Conservation (phyloP, 2,797 vertebrate genomes). For the Sebastes cheni region DNA sequence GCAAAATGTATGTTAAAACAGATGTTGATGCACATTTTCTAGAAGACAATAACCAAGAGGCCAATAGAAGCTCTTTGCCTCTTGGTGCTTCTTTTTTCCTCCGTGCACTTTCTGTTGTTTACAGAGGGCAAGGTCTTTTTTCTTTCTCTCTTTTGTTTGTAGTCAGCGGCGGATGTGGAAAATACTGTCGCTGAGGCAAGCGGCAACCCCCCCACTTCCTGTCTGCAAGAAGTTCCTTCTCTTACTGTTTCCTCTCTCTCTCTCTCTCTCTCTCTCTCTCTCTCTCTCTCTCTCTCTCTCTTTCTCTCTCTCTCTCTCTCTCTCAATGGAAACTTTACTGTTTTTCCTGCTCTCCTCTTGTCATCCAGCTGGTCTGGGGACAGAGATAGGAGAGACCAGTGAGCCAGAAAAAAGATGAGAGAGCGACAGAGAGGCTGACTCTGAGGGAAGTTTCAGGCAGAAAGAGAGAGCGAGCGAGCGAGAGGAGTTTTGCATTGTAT, state of each 20-base stretch:
- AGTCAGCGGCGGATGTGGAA: conserved; percentile 83
- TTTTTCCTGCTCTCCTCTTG: conserved; percentile 53
- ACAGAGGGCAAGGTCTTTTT: conserved; percentile 66
- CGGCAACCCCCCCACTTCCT: conserved; percentile 89
- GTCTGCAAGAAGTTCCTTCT: conserved; percentile 91
- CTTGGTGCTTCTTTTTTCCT: conserved; percentile 7
- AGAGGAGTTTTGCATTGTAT: neutral
- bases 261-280: conserved; percentile 42
- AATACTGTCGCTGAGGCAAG: conserved; percentile 84
- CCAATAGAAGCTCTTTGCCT: conserved; percentile 16
- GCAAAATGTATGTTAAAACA: neutral
- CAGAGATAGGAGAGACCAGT: conserved; percentile 53
- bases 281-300: conserved; percentile 18
- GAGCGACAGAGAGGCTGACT: neutral
- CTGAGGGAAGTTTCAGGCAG: neutral
- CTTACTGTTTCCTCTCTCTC: conserved; percentile 87
- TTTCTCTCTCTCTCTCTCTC: conserved; percentile 44
- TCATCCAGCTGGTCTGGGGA: conserved; percentile 61
- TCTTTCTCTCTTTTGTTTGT: conserved; percentile 74
- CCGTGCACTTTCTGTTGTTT: conserved; percentile 51
- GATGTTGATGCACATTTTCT: neutral
- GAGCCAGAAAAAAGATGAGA: conserved; percentile 21
- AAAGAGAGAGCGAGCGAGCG: neutral
- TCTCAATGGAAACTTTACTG: conserved; percentile 76
- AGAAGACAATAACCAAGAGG: neutral